Percentiles rank a stretch among this genome's conserved stretches.
Conservation (phyloP, 2,888 invertebrate genomes). For the Dioctria rufipes region DNA sequence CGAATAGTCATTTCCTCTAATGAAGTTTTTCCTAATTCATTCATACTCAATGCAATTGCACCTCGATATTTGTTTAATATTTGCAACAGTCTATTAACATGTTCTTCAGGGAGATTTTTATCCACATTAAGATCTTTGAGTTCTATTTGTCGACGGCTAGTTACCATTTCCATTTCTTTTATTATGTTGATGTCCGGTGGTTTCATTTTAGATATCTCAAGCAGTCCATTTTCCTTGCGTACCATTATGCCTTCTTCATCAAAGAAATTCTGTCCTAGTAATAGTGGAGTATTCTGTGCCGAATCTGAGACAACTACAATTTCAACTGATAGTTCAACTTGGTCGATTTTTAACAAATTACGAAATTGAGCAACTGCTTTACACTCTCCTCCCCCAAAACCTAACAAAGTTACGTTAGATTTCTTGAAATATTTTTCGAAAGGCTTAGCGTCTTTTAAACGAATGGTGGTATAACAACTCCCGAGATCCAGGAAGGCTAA, state of each 20-base stretch:
- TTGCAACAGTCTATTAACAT: background rate
- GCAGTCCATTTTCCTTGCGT: background rate
- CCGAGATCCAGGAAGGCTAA: background rate
- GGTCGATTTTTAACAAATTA: background rate
- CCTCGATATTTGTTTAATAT: conserved; percentile 5
- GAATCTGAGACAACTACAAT: background rate
- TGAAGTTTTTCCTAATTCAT: too few relatives aligned
- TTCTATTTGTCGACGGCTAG: background rate
- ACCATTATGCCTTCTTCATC: background rate
- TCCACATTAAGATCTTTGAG: background rate
- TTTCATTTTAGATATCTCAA: background rate
- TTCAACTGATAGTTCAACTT: background rate
- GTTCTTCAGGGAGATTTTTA: too few relatives aligned
- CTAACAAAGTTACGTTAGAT: background rate
- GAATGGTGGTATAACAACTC: background rate
- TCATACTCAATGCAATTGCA: background rate
- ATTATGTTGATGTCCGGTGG: too few relatives aligned
- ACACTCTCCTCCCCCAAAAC: background rate
- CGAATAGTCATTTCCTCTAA: background rate
- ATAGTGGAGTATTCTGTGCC: background rate
- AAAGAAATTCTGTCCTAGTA: background rate
- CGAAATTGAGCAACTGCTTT: background rate
- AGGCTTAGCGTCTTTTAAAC: background rate
- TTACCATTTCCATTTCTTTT: background rate
- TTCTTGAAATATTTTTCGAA: background rate